phyloP scores from a whole-genome alignment of 2,113 vertebrate species.

The Cathartes aura region DNA sequence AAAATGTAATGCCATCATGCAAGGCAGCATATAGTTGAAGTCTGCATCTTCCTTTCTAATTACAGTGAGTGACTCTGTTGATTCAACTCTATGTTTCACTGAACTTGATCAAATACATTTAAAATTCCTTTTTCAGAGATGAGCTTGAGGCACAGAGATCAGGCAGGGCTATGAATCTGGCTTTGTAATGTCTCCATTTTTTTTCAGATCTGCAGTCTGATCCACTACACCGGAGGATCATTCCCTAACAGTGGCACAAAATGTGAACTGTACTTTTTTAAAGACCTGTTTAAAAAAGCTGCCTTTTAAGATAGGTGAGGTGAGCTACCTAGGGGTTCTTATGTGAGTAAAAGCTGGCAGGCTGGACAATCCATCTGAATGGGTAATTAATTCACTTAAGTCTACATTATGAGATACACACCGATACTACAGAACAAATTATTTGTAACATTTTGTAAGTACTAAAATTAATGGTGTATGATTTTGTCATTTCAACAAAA shows the following conservation, averaged over 20 bases:
- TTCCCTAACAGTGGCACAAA: background rate
- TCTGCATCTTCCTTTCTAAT: background rate
- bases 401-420: slow-evolving; percentile 19
- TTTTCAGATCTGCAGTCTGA: background rate
- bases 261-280: slow-evolving; percentile 12
- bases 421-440: slow-evolving; percentile 49
- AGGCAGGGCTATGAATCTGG: background rate
- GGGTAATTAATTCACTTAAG: slow-evolving; percentile 73
- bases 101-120: background rate
- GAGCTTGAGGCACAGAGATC: background rate
- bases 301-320: background rate
- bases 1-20: background rate
- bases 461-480: slow-evolving; percentile 78
- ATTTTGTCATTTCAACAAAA: slow-evolving; percentile 75
- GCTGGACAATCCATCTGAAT: slow-evolving; percentile 7
- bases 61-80: background rate
- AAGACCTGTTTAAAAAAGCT: background rate
- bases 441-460: slow-evolving; percentile 79
- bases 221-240: background rate
- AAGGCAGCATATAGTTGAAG: background rate
- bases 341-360: slow-evolving; percentile 1
- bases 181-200: background rate
- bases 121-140: background rate
- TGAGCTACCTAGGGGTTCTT: background rate
- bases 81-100: background rate